Evolutionary conservation across 2,113 vertebrate genomes (phyloP), one percentile per base, ranked within the genome.

Genomic region (Lipotes vexillifer): DNA sequence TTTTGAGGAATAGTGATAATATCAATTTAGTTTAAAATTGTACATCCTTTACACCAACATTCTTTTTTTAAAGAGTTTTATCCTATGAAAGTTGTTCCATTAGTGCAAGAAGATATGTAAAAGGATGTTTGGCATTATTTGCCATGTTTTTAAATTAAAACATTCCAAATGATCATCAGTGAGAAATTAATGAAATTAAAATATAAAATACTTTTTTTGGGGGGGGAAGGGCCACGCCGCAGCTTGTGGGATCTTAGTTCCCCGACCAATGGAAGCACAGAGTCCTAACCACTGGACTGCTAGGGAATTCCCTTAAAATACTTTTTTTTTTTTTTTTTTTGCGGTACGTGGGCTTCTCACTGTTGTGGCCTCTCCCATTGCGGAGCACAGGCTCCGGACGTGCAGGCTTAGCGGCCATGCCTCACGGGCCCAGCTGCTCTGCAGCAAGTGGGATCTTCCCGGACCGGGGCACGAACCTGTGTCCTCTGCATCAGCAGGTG

Each of bases 31-130:
- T 81, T 92, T 94, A 38, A 90, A 85, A 72, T 85, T 65, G 7
- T 52, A 41, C 81, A 21, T 92, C 23, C 44, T 71, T 69, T 91
- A 90, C 38, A 41, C n/a, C 11, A 88, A 29, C 44, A 15, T 49
- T 83, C 25, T 91, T 93, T 75, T 33, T 77, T 61, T 82, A 27
- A 83, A 65, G 41, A 87, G 12, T 94, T 96, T 92, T 92, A 33
- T 61, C 52, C 18, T 74, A 55, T 21, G 80, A n/a, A 95, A 91
- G 77, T 90, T 3, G 4, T 95, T 69, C 15, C 8, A 31, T 69
- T 91, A 87, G 15, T 93, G 38, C 23, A 71, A 55, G 41, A 90
- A 71, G 46, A 81, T 49, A 81, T 7, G 15, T 88, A 44, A 90
- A 94, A 94, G 21, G 4, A 74, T 78, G 27, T 66, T 94, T 36